These are phyloP conservation scores for Dasypus novemcinctus DNA, from an alignment of 2,113 vertebrate species.

Conservation along the genomic window DNA sequence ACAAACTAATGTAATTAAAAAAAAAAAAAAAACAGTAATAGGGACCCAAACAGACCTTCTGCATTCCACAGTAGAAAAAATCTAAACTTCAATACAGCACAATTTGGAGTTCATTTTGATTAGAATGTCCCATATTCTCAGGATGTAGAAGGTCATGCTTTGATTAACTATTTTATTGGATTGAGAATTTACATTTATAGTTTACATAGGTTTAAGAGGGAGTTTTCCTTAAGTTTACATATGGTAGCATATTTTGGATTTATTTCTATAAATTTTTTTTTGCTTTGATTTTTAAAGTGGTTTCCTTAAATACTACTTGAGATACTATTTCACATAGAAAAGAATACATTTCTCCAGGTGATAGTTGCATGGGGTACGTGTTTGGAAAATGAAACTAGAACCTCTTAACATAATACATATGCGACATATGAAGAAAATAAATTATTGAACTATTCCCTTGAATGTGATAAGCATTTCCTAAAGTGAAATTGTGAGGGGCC, in stretches of 20 bases:
- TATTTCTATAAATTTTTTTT: neutral
- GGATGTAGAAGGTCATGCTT: neutral
- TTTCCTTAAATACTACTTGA: constrained; percentile 21
- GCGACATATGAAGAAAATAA: neutral
- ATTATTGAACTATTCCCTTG: neutral
- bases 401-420: neutral
- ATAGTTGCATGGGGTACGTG: neutral
- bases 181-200: neutral
- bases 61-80: neutral
- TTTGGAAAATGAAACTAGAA: constrained; percentile 9
- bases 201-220: neutral
- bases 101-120: constrained; percentile 22
- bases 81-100: neutral
- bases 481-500: neutral
- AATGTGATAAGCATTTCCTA: neutral
- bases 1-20: neutral
- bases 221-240: neutral
- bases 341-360: neutral
- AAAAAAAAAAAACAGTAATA: neutral
- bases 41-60: constrained; percentile 10
- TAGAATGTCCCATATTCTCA: constrained; percentile 6
- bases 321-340: neutral
- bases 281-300: neutral
- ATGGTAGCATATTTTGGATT: neutral
- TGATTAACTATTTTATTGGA: neutral